These are phyloP conservation scores for Macquaria australasica DNA, from an alignment of 2,113 vertebrate species.

Conservation along the genomic window DNA sequence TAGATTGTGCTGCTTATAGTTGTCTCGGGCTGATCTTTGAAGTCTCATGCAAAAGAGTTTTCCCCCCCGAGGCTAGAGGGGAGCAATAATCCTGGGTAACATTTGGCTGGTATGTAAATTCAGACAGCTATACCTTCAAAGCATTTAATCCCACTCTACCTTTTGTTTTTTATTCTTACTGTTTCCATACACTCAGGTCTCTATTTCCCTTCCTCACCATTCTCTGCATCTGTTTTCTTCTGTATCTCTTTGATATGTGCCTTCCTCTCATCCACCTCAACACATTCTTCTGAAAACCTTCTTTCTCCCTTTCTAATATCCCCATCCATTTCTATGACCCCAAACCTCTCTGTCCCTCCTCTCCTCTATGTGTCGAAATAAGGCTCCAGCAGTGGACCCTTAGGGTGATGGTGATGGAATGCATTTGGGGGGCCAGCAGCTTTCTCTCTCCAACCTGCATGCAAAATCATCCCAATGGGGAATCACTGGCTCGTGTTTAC, in stretches of 20 bases:
- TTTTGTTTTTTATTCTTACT: conserved; percentile 26
- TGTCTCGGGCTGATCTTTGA: conserved; percentile 58
- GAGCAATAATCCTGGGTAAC: conserved; percentile 53
- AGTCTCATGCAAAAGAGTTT: conserved; percentile 50
- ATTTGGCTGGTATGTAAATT: conserved; percentile 69
- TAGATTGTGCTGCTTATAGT: conserved; percentile 55
- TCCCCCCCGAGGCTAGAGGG: conserved; percentile 50
- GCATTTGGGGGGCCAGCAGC: conserved; percentile 77
- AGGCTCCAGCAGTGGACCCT: conserved; percentile 75
- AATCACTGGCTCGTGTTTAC: conserved; percentile 78
- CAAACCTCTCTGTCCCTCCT: conserved; percentile 58
- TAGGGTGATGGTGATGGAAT: conserved; percentile 82
- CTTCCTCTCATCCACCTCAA: conserved; percentile 52
- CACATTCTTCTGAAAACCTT: conserved; percentile 46
- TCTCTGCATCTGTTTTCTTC: conserved; percentile 41
- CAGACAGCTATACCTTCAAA: conserved; percentile 64
- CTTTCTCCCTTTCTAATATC: conserved; percentile 48
- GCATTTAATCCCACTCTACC: conserved; percentile 61
- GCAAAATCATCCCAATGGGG: conserved; percentile 81
- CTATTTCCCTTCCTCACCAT: conserved; percentile 17
- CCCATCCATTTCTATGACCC: conserved; percentile 48
- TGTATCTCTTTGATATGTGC: conserved; percentile 50
- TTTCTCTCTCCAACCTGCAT: conserved; percentile 77
- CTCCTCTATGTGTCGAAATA: conserved; percentile 65
- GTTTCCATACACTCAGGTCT: conserved; percentile 46